phyloP scores from a whole-genome alignment of 2,797 vertebrate species.

The Stomatorhinus walkeri region DNA sequence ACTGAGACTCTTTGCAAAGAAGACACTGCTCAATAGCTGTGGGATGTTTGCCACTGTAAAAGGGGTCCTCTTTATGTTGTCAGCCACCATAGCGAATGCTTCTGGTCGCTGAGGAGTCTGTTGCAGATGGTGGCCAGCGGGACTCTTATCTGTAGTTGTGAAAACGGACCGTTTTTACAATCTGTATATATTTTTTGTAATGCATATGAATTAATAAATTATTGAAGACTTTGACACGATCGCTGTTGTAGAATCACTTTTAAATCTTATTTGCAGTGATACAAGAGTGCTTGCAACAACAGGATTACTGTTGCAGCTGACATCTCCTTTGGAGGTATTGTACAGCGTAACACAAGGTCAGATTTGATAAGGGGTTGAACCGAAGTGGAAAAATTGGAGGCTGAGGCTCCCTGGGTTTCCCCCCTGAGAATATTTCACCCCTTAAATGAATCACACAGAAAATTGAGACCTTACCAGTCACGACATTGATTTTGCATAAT shows the following conservation, averaged over 20 bases:
- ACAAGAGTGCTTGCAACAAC: background rate
- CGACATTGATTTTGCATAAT: background rate
- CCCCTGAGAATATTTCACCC: background rate
- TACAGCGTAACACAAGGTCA: background rate
- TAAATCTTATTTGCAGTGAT: background rate
- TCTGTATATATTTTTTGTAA: conserved; percentile 56
- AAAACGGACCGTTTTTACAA: conserved; percentile 51
- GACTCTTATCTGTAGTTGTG: conserved; percentile 36
- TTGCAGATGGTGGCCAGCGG: background rate
- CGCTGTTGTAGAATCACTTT: background rate
- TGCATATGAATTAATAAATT: conserved; percentile 61
- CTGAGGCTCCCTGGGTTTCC: background rate
- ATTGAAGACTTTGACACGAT: conserved; percentile 36
- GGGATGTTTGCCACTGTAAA: conserved; percentile 28
- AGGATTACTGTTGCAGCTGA: background rate
- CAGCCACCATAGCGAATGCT: background rate
- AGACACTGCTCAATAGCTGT: conserved; percentile 28
- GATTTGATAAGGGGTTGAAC: background rate
- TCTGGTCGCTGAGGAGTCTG: background rate
- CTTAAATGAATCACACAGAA: background rate
- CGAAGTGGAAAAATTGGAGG: background rate
- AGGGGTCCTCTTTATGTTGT: conserved; percentile 20
- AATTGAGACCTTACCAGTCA: background rate
- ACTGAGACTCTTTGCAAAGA: conserved; percentile 28
- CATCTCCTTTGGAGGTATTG: background rate